phyloP scores from a whole-genome alignment of 2,888 invertebrate genomes.

The Choristoneura rosaceana region DNA sequence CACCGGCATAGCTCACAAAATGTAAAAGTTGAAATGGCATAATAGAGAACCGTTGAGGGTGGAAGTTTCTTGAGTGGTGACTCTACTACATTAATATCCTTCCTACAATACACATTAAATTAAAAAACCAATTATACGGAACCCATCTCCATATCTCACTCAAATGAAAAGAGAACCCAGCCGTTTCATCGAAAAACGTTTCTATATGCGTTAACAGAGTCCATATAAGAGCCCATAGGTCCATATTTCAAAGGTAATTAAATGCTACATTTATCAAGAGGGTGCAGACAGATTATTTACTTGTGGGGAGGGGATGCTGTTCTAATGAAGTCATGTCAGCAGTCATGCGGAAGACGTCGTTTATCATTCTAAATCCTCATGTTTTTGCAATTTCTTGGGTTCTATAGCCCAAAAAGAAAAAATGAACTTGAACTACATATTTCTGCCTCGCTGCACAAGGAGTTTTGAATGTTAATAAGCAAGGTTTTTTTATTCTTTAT shows the following conservation, averaged over 20 bases:
- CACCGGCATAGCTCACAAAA: too few species aligned
- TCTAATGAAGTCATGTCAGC: constrained; percentile 40
- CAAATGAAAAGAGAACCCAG: background rate
- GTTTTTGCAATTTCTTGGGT: background rate
- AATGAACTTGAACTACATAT: too few species aligned
- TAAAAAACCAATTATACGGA: constrained; percentile 42
- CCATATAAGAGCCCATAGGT: background rate
- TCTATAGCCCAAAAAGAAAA: too few species aligned
- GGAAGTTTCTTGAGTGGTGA: too few species aligned
- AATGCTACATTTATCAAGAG: constrained; percentile 64
- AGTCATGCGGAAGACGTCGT: constrained; percentile 19
- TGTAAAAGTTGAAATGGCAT: too few species aligned
- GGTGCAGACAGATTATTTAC: constrained; percentile 56
- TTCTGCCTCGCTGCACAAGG: too few species aligned
- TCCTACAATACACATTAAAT: background rate
- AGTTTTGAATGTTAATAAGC: too few species aligned
- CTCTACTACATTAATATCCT: background rate
- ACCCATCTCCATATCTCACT: constrained; percentile 40
- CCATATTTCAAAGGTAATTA: constrained; percentile 65
- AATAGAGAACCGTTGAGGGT: too few species aligned
- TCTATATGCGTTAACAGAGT: background rate
- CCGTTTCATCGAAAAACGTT: background rate
- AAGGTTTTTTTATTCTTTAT: too few species aligned
- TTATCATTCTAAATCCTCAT: constrained; percentile 1
- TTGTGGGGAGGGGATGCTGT: constrained; percentile 34